Conservation (phyloP, 2,113 vertebrate species). For the Hepsetus odoe region DNA sequence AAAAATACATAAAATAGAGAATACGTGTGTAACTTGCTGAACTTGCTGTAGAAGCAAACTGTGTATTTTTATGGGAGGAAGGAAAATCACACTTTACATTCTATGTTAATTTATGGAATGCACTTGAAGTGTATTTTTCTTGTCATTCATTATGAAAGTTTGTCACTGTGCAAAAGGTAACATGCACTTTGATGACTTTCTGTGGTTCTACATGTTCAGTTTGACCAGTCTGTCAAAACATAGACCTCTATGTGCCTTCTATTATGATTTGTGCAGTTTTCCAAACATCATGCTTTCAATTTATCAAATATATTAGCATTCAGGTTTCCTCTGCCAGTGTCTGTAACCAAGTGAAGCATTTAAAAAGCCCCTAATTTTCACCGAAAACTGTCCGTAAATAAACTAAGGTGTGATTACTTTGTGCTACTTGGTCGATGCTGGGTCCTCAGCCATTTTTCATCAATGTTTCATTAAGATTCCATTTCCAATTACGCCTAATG, state of each 20-base stretch:
- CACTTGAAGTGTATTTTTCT: no score
- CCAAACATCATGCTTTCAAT: slow-evolving; percentile 12
- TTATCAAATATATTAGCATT: background rate
- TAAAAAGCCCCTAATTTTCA: slow-evolving; percentile 23
- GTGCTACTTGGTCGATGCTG: slow-evolving; percentile 44
- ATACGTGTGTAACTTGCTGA: no score
- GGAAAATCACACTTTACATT: no score
- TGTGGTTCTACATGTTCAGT: background rate
- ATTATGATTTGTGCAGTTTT: background rate
- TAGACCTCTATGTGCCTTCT: no score
- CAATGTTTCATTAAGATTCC: slow-evolving; percentile 72
- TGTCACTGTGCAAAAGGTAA: no score
- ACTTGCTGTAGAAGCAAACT: no score
- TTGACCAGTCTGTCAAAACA: background rate
- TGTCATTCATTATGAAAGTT: no score
- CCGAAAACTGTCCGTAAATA: slow-evolving; percentile 8
- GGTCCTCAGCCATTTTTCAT: slow-evolving; percentile 62
- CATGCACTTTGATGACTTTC: no score
- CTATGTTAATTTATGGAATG: no score
- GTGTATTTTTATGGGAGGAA: no score
- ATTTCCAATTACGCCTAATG: slow-evolving; percentile 70
- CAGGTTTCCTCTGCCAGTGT: background rate
- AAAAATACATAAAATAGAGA: no score
- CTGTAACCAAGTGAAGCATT: slow-evolving; percentile 18
- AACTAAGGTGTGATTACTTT: slow-evolving; percentile 40